Evolutionary conservation across 92 coral and sea anemone species (phyloP).

Genomic region (Actinostola sp.): DNA sequence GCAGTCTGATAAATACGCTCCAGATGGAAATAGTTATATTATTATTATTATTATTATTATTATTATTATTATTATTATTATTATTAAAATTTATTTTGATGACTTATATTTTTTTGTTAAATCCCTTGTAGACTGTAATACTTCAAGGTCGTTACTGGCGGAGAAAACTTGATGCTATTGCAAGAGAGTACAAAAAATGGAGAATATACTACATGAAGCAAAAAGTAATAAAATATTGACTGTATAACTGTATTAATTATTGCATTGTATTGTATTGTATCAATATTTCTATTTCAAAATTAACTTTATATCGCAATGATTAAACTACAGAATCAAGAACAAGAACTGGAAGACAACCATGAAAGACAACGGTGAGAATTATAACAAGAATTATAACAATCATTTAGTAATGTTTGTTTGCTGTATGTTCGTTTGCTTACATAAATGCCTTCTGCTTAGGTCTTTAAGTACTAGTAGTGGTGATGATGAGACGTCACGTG

Average conservation of each 20-base stretch:
- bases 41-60: too few species aligned
- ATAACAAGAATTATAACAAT: neutral
- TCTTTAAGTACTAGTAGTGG: slow-evolving; percentile 62
- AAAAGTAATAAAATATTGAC: neutral
- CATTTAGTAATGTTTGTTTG: too few species aligned
- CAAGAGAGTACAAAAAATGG: slow-evolving; percentile 92
- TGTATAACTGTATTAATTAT: neutral
- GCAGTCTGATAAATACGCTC: too few species aligned
- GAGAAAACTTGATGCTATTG: slow-evolving; percentile 92
- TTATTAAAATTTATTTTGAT: neutral
- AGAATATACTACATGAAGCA: slow-evolving; percentile 78
- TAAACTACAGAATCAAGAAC: slow-evolving; percentile 66
- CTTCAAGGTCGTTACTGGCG: slow-evolving; percentile 97
- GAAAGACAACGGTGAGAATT: slow-evolving; percentile 59
- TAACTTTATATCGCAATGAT: too few species aligned
- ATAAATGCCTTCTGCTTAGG: too few species aligned
- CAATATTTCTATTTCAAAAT: neutral
- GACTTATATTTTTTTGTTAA: neutral
- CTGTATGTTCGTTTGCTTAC: too few species aligned
- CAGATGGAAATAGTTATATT: too few species aligned
- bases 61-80: too few species aligned
- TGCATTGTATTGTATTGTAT: neutral
- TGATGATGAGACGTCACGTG: slow-evolving; percentile 44
- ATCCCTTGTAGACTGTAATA: slow-evolving; percentile 66
- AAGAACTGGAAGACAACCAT: slow-evolving; percentile 74